These are phyloP conservation scores for Drosophila koepferae DNA, from an alignment of 2,888 invertebrate genomes.

Conservation along the genomic window DNA sequence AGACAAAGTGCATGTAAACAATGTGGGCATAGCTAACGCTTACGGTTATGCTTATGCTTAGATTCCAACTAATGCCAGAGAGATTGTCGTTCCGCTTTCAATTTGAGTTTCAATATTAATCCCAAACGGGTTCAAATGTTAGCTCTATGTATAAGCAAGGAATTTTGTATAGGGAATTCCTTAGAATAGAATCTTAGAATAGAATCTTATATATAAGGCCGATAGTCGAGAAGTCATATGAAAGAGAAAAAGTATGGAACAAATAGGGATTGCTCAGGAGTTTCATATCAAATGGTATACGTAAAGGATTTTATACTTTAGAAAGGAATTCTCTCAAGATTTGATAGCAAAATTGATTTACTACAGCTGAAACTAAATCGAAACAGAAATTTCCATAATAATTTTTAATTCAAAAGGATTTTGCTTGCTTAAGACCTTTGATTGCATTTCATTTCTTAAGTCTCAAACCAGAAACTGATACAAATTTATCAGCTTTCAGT, in stretches of 20 bases:
- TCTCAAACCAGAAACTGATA: background rate
- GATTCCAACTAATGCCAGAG: slow-evolving; percentile 4
- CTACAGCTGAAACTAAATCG: background rate
- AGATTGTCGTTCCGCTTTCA: slow-evolving; percentile 1
- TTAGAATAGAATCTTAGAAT: background rate
- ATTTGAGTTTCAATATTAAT: background rate
- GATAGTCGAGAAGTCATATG: background rate
- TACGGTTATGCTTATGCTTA: background rate
- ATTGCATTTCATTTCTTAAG: too few relatives aligned
- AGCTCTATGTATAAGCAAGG: too few relatives aligned
- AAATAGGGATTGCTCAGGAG: background rate
- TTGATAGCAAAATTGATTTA: background rate
- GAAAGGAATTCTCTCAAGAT: background rate
- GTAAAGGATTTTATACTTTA: background rate
- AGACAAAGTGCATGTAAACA: slow-evolving; percentile 29
- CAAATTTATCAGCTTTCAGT: background rate
- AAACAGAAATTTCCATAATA: too few relatives aligned
- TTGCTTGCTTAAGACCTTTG: background rate
- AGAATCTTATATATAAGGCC: background rate
- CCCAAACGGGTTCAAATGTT: background rate
- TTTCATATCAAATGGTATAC: background rate
- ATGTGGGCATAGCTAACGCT: slow-evolving; percentile 13
- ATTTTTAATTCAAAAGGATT: background rate
- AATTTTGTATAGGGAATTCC: background rate
- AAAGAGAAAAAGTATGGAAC: too few relatives aligned